These are phyloP conservation scores for Buteo buteo DNA, from an alignment of 2,113 vertebrate genomes.

Conservation along the genomic window DNA sequence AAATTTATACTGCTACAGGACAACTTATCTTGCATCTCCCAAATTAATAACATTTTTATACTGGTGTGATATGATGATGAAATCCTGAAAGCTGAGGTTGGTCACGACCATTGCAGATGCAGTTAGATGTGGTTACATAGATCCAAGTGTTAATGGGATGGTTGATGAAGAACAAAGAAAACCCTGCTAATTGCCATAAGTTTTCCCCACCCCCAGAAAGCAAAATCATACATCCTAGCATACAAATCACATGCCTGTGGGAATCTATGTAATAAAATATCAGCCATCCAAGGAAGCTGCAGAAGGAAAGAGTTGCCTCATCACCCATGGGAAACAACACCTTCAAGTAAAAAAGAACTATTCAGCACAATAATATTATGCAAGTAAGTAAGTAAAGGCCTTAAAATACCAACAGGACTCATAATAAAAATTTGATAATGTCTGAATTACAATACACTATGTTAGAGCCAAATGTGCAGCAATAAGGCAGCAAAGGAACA, in stretches of 20 bases:
- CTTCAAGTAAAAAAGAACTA: constrained; percentile 49
- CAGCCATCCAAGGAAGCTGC: constrained; percentile 55
- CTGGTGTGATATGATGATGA: constrained; percentile 45
- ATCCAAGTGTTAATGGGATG: constrained; percentile 14
- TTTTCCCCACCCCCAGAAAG: neutral
- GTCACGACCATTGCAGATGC: constrained; percentile 21
- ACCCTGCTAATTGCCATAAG: neutral
- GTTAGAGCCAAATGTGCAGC: neutral
- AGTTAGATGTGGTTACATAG: constrained; percentile 46
- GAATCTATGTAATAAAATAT: constrained; percentile 58
- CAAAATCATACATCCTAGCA: neutral
- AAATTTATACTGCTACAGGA: neutral
- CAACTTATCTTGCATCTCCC: neutral
- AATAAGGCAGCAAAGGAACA: neutral
- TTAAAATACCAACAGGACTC: neutral
- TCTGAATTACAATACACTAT: neutral
- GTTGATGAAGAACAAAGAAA: constrained; percentile 27
- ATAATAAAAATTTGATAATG: neutral
- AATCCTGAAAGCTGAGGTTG: constrained; percentile 32
- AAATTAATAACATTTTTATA: neutral
- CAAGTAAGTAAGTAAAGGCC: neutral
- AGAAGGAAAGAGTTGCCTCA: constrained; percentile 53
- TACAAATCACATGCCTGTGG: constrained; percentile 55
- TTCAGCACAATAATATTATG: neutral
- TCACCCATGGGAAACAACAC: constrained; percentile 52